Percentiles rank a stretch among this genome's conserved stretches.
These are phyloP conservation scores for Synergus laeviventris DNA, from an alignment of 2,888 invertebrate genomes.

Conservation along the genomic window DNA sequence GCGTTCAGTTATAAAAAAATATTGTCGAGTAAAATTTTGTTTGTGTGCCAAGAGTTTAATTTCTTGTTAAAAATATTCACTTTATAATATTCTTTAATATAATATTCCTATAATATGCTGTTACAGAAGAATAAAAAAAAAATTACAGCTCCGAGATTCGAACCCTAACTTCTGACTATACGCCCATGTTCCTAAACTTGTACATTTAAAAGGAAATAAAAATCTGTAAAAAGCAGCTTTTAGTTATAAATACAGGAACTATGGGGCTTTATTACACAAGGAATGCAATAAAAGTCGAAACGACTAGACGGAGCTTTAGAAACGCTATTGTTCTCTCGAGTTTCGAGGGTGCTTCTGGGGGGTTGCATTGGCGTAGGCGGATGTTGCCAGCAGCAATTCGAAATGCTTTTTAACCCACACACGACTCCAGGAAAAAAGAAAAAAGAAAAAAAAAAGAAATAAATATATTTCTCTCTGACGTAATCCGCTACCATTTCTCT, in stretches of 20 bases:
- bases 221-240: neutral
- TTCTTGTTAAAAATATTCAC: too few species aligned
- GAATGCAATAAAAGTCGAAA: slow-evolving; percentile 58
- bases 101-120: too few species aligned
- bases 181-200: too few species aligned
- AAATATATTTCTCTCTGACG: neutral
- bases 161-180: too few species aligned
- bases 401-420: slow-evolving; percentile 35
- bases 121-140: too few species aligned
- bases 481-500: neutral
- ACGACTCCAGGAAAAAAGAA: neutral
- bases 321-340: slow-evolving; percentile 58
- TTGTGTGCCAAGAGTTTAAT: too few species aligned
- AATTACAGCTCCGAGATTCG: too few species aligned
- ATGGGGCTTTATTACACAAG: slow-evolving; percentile 36
- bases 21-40: too few species aligned
- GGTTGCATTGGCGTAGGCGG: slow-evolving; percentile 13
- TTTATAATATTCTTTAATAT: too few species aligned
- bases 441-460: neutral
- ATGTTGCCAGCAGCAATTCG: slow-evolving; percentile 30
- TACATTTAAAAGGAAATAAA: too few species aligned
- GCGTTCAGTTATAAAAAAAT: too few species aligned
- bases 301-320: slow-evolving; percentile 49
- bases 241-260: neutral
- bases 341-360: slow-evolving; percentile 51